A percentile compares a stretch with the other conserved stretches of the same genome.
Conservation (phyloP, 2,888 invertebrate species). For the Oxytorus armatus region DNA sequence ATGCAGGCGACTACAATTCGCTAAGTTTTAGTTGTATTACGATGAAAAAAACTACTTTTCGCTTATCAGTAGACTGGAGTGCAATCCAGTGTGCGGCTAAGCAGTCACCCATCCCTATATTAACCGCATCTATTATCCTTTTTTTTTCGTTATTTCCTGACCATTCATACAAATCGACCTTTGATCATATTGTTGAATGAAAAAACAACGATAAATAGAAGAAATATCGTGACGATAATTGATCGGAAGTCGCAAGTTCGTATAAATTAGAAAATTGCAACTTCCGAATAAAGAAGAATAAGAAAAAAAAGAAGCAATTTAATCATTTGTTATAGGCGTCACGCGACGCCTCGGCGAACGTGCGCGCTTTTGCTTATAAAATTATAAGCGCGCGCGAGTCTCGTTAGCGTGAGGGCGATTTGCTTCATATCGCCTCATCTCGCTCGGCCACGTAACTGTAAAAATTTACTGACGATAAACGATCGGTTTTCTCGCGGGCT, state of each 20-base stretch:
- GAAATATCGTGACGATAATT: constrained; percentile 15
- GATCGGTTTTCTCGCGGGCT: constrained; percentile 38
- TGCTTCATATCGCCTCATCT: constrained; percentile 11
- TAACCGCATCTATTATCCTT: no score
- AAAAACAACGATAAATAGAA: neutral
- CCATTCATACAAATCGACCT: neutral
- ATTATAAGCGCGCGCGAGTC: constrained; percentile 45
- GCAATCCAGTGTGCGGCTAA: no score
- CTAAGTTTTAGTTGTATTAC: no score
- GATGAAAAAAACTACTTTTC: no score
- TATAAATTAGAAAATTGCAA: constrained; percentile 60
- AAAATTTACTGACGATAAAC: constrained; percentile 54
- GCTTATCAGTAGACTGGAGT: no score
- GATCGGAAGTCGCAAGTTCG: constrained; percentile 1
- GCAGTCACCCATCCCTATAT: no score
- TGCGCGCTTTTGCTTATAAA: constrained; percentile 34
- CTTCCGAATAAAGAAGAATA: constrained; percentile 47
- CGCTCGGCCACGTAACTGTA: constrained; percentile 40
- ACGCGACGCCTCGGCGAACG: constrained; percentile 53
- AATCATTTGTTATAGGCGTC: constrained; percentile 57
- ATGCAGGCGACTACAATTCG: no score
- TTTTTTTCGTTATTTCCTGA: no score
- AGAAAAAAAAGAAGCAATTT: constrained; percentile 18
- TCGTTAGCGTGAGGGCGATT: constrained; percentile 49
- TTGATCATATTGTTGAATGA: neutral